phyloP scores from a whole-genome alignment of 1,140 invertebrate genomes.

The Eciton burchellii region DNA sequence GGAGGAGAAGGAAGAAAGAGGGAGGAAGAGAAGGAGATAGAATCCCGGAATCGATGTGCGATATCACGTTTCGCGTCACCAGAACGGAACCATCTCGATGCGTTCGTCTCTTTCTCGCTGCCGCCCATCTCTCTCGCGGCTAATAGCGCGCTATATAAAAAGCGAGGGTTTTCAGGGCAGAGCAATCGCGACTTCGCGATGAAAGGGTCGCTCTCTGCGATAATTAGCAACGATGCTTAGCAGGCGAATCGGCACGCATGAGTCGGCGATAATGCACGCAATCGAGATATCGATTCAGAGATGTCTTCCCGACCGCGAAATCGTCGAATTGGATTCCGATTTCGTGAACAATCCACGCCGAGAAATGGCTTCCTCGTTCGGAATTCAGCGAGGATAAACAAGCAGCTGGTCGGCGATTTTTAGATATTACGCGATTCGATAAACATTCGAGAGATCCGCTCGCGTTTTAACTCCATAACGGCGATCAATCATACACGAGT shows the following conservation, averaged over 20 bases:
- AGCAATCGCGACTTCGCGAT: slow-evolving; percentile 36
- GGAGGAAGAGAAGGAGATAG: slow-evolving; percentile 2
- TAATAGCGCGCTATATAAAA: slow-evolving; percentile 45
- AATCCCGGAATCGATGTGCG: slow-evolving; percentile 58
- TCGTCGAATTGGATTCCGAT: background rate
- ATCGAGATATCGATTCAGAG: background rate
- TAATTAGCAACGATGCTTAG: too few relatives aligned
- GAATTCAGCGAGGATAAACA: background rate
- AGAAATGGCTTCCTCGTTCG: background rate
- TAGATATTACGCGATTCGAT: too few relatives aligned
- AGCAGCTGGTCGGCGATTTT: too few relatives aligned
- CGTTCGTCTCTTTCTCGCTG: background rate
- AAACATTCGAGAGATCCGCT: too few relatives aligned
- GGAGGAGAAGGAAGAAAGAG: slow-evolving; percentile 47
- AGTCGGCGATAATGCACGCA: too few relatives aligned
- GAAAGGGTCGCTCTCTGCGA: too few relatives aligned
- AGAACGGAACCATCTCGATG: slow-evolving; percentile 47
- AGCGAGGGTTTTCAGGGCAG: slow-evolving; percentile 29
- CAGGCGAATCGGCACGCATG: too few relatives aligned
- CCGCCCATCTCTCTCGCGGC: background rate
- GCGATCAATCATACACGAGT: too few relatives aligned
- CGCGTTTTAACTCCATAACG: too few relatives aligned
- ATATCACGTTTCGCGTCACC: slow-evolving; percentile 38
- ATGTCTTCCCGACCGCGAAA: background rate
- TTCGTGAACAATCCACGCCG: background rate